Percentiles rank a stretch among this genome's conserved stretches.
Conservation (phyloP, 2,113 vertebrate genomes). For the Chrysemys picta region DNA sequence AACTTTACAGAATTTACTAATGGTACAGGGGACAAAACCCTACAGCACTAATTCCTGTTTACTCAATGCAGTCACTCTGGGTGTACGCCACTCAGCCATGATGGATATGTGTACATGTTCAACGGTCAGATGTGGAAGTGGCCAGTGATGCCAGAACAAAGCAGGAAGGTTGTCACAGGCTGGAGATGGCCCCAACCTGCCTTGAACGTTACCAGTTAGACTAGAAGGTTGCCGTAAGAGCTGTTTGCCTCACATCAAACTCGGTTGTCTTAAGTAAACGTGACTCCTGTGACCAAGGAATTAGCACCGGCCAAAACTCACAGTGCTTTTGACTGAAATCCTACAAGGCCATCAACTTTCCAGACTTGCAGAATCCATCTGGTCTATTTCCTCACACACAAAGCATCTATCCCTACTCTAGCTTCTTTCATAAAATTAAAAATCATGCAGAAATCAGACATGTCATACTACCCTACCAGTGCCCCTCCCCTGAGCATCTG, state of each 20-base stretch:
- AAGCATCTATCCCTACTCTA: neutral
- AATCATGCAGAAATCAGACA: neutral
- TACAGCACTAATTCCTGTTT: neutral
- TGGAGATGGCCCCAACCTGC: neutral
- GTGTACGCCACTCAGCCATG: neutral
- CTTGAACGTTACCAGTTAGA: neutral
- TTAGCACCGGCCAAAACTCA: fast-evolving
- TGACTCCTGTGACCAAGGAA: fast-evolving
- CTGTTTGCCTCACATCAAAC: neutral
- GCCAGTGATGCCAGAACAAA: neutral
- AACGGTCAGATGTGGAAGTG: neutral
- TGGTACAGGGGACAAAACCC: neutral
- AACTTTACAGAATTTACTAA: neutral
- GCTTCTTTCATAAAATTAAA: neutral
- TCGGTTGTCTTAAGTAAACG: neutral
- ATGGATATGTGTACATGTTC: neutral
- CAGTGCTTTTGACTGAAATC: fast-evolving
- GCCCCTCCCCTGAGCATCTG: neutral
- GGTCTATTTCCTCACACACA: neutral
- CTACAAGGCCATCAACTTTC: fast-evolving
- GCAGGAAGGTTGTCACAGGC: neutral
- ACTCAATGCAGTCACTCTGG: neutral
- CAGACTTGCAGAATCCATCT: fast-evolving
- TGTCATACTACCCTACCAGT: neutral
- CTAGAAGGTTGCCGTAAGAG: neutral